These are phyloP conservation scores for Spilogale gracilis DNA, from an alignment of 2,113 vertebrate species.

Conservation along the genomic window DNA sequence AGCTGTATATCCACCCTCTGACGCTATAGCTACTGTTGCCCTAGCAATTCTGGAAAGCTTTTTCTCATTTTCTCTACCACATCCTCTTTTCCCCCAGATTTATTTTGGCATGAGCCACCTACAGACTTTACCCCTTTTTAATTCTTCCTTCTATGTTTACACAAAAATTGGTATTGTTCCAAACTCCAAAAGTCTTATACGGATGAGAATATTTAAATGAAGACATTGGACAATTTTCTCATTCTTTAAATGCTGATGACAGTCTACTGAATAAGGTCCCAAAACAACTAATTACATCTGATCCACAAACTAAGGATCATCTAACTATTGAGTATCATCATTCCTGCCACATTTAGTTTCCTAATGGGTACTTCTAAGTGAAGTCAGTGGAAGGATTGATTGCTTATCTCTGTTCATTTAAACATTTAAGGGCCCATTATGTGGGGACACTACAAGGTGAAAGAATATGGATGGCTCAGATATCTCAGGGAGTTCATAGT, in stretches of 20 bases:
- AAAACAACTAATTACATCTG: neutral
- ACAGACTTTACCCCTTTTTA: conserved; percentile 53
- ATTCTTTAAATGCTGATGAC: neutral
- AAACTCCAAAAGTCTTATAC: conserved; percentile 20
- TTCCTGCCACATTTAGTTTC: neutral
- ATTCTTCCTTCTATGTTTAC: conserved; percentile 51
- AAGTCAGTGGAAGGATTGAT: neutral
- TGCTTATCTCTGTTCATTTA: neutral
- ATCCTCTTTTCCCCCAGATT: neutral
- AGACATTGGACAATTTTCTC: conserved; percentile 30
- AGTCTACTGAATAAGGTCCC: neutral
- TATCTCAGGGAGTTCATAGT: neutral
- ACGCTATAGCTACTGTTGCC: neutral
- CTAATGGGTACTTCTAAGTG: neutral
- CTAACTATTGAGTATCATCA: neutral
- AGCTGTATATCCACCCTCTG: neutral
- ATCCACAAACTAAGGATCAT: neutral
- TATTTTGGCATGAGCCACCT: conserved; percentile 8
- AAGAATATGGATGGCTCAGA: neutral
- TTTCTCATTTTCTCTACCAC: neutral
- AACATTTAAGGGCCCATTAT: neutral
- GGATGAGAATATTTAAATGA: conserved; percentile 30
- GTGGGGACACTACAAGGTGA: neutral
- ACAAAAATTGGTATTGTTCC: conserved; percentile 34
- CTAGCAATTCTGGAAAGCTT: neutral